These are phyloP conservation scores for Drosophila tristis DNA, from an alignment of 1,140 invertebrate genomes.

Conservation along the genomic window DNA sequence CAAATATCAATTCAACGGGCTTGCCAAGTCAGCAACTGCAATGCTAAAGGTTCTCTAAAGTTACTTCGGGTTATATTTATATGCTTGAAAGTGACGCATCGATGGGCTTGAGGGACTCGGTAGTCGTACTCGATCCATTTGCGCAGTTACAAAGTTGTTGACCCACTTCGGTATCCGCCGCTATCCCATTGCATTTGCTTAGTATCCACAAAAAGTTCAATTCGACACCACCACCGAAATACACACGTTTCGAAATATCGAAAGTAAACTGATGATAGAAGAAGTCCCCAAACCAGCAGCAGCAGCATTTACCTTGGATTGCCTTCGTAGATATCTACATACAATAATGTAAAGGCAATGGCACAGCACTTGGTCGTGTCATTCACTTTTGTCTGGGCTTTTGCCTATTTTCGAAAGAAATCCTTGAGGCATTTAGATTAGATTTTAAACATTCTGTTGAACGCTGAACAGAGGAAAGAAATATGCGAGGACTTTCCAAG, in stretches of 20 bases:
- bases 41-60: background rate
- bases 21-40: conserved; percentile 6
- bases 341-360: conserved; percentile 18
- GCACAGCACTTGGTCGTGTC: conserved; percentile 26
- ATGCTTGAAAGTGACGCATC: conserved; percentile 49
- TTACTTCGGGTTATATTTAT: too few species aligned
- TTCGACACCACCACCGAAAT: conserved; percentile 43
- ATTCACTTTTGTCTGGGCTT: background rate
- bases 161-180: conserved; percentile 60
- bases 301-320: conserved; percentile 52
- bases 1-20: conserved; percentile 19
- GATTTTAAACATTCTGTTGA: too few species aligned
- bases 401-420: too few species aligned
- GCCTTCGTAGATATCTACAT: background rate
- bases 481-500: too few species aligned
- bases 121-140: conserved; percentile 17
- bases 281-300: conserved; percentile 6
- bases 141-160: conserved; percentile 56
- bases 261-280: conserved; percentile 47
- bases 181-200: conserved; percentile 52
- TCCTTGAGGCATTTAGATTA: too few species aligned
- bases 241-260: conserved; percentile 43
- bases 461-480: too few species aligned
- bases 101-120: conserved; percentile 2
- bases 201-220: conserved; percentile 25